phyloP scores from a whole-genome alignment of 2,888 invertebrate species.

The Mongoloraphidia duomilia region DNA sequence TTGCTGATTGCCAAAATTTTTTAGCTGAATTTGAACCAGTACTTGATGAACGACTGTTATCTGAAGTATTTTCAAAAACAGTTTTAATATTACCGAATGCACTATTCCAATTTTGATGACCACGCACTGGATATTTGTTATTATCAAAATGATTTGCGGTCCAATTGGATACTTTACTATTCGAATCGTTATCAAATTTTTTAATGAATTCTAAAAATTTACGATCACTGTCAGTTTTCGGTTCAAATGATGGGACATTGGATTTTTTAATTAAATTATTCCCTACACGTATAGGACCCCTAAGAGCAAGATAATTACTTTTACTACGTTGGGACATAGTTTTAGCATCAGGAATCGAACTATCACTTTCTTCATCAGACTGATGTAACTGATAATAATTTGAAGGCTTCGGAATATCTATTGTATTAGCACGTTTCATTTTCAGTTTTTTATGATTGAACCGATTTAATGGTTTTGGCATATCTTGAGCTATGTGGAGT shows the following conservation, averaged over 20 bases:
- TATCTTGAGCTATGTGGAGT: slow-evolving; percentile 19
- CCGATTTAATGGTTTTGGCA: slow-evolving; percentile 25
- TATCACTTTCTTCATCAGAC: slow-evolving; percentile 30
- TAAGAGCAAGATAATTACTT: slow-evolving; percentile 33
- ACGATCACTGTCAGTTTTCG: slow-evolving; percentile 72
- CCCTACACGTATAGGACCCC: slow-evolving; percentile 42
- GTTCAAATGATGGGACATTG: slow-evolving; percentile 52
- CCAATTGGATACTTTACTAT: neutral
- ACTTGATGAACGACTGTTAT: slow-evolving; percentile 30
- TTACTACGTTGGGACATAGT: slow-evolving; percentile 21
- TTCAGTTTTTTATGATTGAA: slow-evolving; percentile 53
- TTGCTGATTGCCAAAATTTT: slow-evolving; percentile 44
- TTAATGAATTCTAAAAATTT: slow-evolving; percentile 74
- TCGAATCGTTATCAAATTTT: slow-evolving; percentile 45
- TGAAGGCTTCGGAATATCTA: slow-evolving; percentile 66
- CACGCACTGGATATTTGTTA: slow-evolving; percentile 1
- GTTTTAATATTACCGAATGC: slow-evolving; percentile 74
- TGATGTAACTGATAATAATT: slow-evolving; percentile 32
- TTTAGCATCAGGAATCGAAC: slow-evolving; percentile 24
- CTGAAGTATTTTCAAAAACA: slow-evolving; percentile 48
- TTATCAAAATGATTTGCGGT: too few relatives aligned
- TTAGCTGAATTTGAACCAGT: slow-evolving; percentile 39
- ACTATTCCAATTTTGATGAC: slow-evolving; percentile 55
- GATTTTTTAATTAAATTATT: slow-evolving; percentile 29
- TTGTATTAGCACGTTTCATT: slow-evolving; percentile 80